These are phyloP conservation scores for Olivierus martensii DNA, from an alignment of 1,140 invertebrate genomes.

Conservation along the genomic window DNA sequence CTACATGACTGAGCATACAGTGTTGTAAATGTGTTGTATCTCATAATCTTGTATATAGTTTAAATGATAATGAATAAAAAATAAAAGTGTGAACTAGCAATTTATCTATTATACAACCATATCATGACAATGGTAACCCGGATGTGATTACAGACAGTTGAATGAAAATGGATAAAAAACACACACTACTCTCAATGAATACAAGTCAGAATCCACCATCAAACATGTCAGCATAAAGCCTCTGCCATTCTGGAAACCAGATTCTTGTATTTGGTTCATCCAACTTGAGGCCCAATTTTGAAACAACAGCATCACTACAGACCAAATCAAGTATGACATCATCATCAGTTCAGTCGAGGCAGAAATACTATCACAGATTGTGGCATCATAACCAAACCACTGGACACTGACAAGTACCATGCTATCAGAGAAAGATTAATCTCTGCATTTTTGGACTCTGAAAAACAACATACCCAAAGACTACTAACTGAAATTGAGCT, in stretches of 20 bases:
- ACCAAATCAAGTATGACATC: constrained; percentile 17
- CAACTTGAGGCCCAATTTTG: constrained; percentile 23
- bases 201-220: no score
- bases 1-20: no score
- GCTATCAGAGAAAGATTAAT: background rate
- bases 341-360: background rate
- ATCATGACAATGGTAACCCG: no score
- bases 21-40: no score
- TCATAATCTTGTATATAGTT: no score
- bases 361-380: background rate
- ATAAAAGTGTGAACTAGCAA: no score
- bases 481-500: constrained; percentile 3
- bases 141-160: no score
- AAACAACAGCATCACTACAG: constrained; percentile 4
- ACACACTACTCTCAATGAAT: no score
- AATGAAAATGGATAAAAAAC: no score
- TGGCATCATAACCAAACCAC: background rate
- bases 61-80: no score
- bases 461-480: background rate
- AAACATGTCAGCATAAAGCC: constrained; percentile 2
- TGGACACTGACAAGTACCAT: background rate
- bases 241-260: constrained; percentile 22
- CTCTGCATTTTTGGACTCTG: background rate
- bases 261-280: constrained; percentile 22
- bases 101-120: no score